Evolutionary conservation across 2,888 invertebrate species (phyloP), one percentile per base, ranked within the genome.

Genomic region (Urechis unicinctus): DNA sequence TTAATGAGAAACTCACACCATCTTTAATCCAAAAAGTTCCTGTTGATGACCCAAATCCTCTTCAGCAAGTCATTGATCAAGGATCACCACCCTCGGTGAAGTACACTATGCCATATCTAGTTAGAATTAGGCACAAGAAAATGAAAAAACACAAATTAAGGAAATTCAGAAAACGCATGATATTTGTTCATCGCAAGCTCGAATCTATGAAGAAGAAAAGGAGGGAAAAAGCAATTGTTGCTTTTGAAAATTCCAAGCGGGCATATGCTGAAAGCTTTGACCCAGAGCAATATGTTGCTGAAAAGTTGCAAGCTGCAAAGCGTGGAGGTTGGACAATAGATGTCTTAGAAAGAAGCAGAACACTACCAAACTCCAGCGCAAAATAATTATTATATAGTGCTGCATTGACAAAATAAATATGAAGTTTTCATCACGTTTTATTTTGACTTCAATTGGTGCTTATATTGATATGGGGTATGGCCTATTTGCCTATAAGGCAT

Each of bases 91-190:
- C 49, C 3, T 24, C 53, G n/a, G 24, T 25, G 41, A 60, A 52
- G 41, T 31, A 56, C 17, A 31, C 53, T 5, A 57, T 61, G 61
- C 61, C 61, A 1, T 53, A 53, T n/a, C 48, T 63, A 9, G 31
- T 63, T 13, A 50, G 52, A 13, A 60, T 63, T 21, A 30, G 63
- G 25, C 60, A 58, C 42, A 52, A 53, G 31, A 63, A 63, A 45
- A 63, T 63, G 63, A 63, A 61, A 56, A 62, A 63, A 43, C 63
- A 63, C 49, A 56, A 63, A 47, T 43, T 60, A 24, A 58, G 49
- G 49, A 63, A 59, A 55, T 52, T 61, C 50, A 43, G 60, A 5
- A 63, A 63, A 31, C 25, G 59, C 29, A 63, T 61, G 60, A 51
- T 54, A 21, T 61, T 61, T 28, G 36, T 61, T 4, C 36, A 53